phyloP scores from a whole-genome alignment of 2,113 vertebrate genomes.

The Zosterops hypoxanthus region DNA sequence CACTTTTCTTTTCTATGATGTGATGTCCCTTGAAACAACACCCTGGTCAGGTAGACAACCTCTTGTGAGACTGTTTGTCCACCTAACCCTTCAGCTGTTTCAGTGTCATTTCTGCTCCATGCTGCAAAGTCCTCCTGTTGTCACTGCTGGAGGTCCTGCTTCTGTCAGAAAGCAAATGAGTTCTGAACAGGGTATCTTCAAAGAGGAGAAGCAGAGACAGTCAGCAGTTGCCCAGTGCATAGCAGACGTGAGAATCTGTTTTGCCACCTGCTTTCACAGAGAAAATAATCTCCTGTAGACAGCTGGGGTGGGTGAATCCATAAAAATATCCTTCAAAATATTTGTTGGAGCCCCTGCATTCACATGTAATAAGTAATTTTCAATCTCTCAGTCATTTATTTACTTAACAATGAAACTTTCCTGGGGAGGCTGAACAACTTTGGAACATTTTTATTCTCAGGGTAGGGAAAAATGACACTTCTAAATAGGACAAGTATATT shows the following conservation, averaged over 20 bases:
- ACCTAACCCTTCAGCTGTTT: background rate
- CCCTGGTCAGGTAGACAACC: background rate
- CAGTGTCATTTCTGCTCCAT: background rate
- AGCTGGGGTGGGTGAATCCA: background rate
- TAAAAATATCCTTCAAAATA: background rate
- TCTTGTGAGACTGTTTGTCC: background rate
- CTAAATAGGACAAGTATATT: background rate
- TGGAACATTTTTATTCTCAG: background rate
- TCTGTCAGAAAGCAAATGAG: background rate
- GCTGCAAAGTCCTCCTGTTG: background rate
- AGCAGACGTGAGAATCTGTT: background rate
- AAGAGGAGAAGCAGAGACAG: background rate
- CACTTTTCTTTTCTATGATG: accelerated
- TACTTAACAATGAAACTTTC: background rate
- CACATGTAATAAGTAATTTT: background rate
- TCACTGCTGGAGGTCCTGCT: background rate
- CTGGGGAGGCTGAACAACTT: background rate
- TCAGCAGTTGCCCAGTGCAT: background rate
- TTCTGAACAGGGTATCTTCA: background rate
- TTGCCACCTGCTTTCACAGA: background rate
- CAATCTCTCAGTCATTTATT: background rate
- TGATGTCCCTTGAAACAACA: background rate
- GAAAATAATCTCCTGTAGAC: background rate
- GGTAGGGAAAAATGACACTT: background rate
- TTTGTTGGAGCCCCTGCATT: background rate